A percentile compares a stretch with the other conserved stretches of the same genome.
phyloP scores from a whole-genome alignment of 2,888 invertebrate species.

The Mesochorus sp. region DNA sequence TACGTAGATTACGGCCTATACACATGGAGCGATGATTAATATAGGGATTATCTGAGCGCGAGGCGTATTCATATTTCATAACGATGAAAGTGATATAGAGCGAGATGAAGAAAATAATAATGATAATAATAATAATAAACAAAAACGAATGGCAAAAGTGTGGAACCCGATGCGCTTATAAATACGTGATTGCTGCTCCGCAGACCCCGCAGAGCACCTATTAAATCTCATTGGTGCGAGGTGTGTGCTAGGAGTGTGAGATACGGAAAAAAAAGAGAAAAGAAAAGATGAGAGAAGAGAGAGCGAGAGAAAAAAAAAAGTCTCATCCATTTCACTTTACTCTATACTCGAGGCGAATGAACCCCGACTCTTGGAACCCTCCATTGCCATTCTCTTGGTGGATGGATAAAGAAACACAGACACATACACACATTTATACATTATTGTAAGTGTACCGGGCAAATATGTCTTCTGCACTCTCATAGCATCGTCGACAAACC shows the following conservation, averaged over 20 bases:
- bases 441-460: no score
- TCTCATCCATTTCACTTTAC: constrained; percentile 48
- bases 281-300: background rate
- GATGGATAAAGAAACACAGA: background rate
- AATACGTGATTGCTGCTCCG: constrained; percentile 13
- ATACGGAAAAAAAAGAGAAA: no score
- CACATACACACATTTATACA: no score
- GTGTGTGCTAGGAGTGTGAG: no score
- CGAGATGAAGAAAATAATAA: constrained; percentile 9
- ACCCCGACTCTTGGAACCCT: background rate
- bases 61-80: constrained; percentile 45
- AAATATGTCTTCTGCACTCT: constrained; percentile 28
- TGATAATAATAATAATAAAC: constrained; percentile 8
- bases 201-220: constrained; percentile 36
- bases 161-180: background rate
- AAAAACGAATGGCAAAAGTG: constrained; percentile 53
- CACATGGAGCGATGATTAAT: no score
- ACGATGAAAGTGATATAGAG: constrained; percentile 47
- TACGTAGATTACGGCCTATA: no score
- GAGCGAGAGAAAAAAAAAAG: background rate
- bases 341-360: constrained; percentile 14
- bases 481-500: constrained; percentile 34
- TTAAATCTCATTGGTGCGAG: constrained; percentile 28
- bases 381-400: background rate
- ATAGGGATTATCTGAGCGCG: background rate